These are phyloP conservation scores for Furnarius figulus DNA, from an alignment of 2,113 vertebrate genomes.

Conservation along the genomic window DNA sequence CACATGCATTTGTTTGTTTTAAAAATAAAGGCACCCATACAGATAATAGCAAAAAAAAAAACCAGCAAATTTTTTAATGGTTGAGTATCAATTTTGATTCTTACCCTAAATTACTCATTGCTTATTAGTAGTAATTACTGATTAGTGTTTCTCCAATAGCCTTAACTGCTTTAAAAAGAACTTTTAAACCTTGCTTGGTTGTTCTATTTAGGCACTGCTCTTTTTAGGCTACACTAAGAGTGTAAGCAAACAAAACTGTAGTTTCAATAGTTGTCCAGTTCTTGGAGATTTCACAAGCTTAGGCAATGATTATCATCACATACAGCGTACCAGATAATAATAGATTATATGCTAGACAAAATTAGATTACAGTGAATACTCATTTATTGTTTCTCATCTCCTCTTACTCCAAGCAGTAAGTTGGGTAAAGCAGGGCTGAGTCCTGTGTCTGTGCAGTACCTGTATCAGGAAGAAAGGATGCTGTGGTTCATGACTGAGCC, in stretches of 20 bases:
- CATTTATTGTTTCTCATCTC: neutral
- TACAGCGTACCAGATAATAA: neutral
- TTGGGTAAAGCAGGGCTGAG: neutral
- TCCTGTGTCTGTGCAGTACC: neutral
- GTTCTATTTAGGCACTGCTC: neutral
- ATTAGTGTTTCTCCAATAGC: neutral
- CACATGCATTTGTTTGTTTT: neutral
- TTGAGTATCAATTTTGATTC: neutral
- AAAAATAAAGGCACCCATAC: neutral
- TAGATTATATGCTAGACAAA: neutral
- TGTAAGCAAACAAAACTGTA: neutral
- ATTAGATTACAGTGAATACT: neutral
- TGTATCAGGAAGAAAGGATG: neutral
- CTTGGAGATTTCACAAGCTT: neutral
- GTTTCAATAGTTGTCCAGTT: neutral
- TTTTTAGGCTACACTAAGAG: neutral
- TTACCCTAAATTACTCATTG: neutral
- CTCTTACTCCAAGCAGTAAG: neutral
- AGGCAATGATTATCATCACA: neutral
- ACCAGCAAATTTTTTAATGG: neutral
- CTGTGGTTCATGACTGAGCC: neutral
- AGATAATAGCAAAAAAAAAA: neutral
- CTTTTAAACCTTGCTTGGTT: neutral
- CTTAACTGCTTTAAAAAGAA: neutral
- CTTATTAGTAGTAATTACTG: neutral